Evolutionary conservation across 2,797 vertebrate species (phyloP), one percentile per base, ranked within the genome.

Genomic region (Vireo griseus): DNA sequence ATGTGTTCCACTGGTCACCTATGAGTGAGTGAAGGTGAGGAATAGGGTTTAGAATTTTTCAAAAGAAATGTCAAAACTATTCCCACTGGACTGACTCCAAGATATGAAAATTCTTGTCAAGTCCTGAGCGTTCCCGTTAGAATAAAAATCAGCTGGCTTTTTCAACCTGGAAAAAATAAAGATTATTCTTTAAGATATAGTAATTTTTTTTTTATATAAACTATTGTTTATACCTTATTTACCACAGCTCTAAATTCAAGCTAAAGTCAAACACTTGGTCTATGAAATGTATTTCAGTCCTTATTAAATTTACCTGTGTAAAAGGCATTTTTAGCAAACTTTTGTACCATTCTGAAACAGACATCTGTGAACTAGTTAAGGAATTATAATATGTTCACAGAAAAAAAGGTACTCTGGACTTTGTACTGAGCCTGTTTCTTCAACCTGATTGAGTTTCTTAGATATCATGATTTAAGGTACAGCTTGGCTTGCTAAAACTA

Each of bases 51-150:
- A 74, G 67, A 66, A 16, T 29, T 82, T 79, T 85, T 81, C 35
- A 59, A 24, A 47, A 55, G 63, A 69, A 25, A 22, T 84, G 68
- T 80, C 78, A 90, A 51, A 95, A 67, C 31, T 52, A 79, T 84
- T 90, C 69, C 71, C 47, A 33, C 39, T 62, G 68, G 84, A 31
- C 40, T 55, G 48, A n/a, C 37, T 62, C 44, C 0, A 9, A 77
- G 35, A 80, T 75, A 57, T 24, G 63, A 90, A 84, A 65, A 77
- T 68, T 90, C 57, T 24, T 86, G 51, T 75, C 11, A 59, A 81
- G 24, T 55, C 42, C 8, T 69, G 51, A 61, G 8, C 19, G 13
- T 48, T 88, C 45, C 25, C 55, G 45, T 28, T 12, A 50, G 76
- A 93, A 81, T 75, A 87, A 85, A 58, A 95, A 91, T 78, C 29